phyloP scores from a whole-genome alignment of 2,113 vertebrate genomes.

The Pseudorhombus dupliciocellatus region DNA sequence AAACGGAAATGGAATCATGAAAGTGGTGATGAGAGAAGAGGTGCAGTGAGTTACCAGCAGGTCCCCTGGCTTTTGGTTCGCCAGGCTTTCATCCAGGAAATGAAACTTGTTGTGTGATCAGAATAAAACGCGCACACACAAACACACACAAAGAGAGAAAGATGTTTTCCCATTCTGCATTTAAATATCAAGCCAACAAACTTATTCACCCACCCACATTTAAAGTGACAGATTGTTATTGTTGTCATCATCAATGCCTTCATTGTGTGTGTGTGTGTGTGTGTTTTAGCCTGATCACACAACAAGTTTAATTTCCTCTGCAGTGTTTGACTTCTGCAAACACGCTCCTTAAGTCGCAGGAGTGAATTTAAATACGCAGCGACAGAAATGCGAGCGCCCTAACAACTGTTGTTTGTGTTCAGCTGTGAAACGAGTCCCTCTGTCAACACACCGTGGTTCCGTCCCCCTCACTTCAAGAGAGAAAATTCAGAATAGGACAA shows the following conservation, averaged over 20 bases:
- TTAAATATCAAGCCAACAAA: background rate
- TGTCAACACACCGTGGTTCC: no score
- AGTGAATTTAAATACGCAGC: no score
- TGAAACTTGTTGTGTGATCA: conserved; percentile 18
- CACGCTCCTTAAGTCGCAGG: no score
- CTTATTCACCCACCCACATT: background rate
- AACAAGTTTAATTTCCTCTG: no score
- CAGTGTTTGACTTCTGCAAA: conserved; percentile 5
- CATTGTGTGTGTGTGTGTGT: conserved; percentile 16
- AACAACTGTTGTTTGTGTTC: no score
- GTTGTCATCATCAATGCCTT: conserved; percentile 35
- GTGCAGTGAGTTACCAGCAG: conserved; percentile 38
- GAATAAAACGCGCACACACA: background rate
- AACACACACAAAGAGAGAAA: background rate
- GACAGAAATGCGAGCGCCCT: no score
- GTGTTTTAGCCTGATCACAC: background rate
- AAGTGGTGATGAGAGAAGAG: conserved; percentile 12
- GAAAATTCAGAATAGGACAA: no score
- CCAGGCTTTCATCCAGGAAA: conserved; percentile 62
- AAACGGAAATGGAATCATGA: conserved; percentile 17
- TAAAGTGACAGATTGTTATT: conserved; percentile 31
- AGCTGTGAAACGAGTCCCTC: no score
- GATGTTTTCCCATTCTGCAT: no score
- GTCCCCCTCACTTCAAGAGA: no score
- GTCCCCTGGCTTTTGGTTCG: conserved; percentile 37